phyloP scores from a whole-genome alignment of 2,797 vertebrate genomes.

The Gephyroberyx darwinii region DNA sequence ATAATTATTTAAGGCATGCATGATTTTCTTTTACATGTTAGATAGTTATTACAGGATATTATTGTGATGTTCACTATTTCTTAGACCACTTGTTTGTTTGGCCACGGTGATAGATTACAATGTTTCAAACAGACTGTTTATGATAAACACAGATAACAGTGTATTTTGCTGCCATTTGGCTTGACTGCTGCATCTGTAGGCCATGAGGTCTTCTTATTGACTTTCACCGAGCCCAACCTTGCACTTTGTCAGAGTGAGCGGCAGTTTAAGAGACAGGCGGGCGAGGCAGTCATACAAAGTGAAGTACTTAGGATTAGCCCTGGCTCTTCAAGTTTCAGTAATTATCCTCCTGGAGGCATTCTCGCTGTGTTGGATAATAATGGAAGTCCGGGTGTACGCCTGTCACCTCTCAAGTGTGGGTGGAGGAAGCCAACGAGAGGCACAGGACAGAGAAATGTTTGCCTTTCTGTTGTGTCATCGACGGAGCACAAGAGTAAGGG shows the following conservation, averaged over 20 bases:
- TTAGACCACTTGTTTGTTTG: conserved; percentile 35
- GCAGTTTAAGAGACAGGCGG: conserved; percentile 80
- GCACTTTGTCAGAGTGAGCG: conserved; percentile 80
- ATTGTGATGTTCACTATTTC: conserved; percentile 43
- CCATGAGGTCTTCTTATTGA: conserved; percentile 77
- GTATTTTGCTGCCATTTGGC: conserved; percentile 67
- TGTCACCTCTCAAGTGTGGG: conserved; percentile 85
- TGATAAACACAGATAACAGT: conserved; percentile 68
- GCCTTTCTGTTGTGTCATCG: conserved; percentile 81
- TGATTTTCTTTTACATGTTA: conserved; percentile 8
- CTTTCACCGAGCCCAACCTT: conserved; percentile 73
- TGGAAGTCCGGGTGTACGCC: conserved; percentile 81
- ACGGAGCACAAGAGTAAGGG: conserved; percentile 69
- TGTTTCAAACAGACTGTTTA: conserved; percentile 58
- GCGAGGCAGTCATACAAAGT: conserved; percentile 81
- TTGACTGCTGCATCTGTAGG: conserved; percentile 63
- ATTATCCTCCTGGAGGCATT: conserved; percentile 85
- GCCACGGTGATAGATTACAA: conserved; percentile 55
- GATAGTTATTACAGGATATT: conserved; percentile 12
- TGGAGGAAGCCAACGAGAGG: conserved; percentile 77
- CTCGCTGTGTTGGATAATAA: conserved; percentile 81
- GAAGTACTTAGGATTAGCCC: conserved; percentile 84
- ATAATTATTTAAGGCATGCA: conserved; percentile 30
- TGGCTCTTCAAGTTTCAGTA: conserved; percentile 84
- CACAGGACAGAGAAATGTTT: conserved; percentile 80